phyloP scores from a whole-genome alignment of 2,888 invertebrate genomes.

The Allolobophora icterica region DNA sequence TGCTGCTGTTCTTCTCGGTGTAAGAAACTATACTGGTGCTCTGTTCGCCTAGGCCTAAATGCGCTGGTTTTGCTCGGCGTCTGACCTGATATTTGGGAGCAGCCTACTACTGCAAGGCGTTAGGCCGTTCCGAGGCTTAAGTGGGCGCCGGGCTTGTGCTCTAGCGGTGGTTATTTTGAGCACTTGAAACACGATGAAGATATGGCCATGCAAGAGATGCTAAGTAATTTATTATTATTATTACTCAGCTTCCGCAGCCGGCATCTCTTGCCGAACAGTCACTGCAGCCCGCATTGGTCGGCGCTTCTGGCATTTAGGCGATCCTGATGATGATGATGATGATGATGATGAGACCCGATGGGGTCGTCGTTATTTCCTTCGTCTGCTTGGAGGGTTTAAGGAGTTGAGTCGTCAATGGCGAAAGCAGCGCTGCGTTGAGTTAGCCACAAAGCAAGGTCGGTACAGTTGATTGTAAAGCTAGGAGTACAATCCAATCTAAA shows the following conservation, averaged over 20 bases:
- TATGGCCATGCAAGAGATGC: slow-evolving; percentile 17
- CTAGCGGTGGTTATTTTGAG: neutral
- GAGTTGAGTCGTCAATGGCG: neutral
- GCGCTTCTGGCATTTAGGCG: neutral
- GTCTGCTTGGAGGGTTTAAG: neutral
- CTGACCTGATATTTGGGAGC: neutral
- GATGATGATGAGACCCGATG: neutral
- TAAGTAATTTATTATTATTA: slow-evolving; percentile 1
- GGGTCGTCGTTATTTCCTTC: neutral
- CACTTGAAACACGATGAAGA: slow-evolving; percentile 2
- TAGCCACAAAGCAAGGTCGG: neutral
- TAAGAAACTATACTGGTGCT: neutral
- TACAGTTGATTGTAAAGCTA: neutral
- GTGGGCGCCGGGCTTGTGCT: neutral
- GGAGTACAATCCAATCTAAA: neutral
- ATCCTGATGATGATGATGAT: neutral
- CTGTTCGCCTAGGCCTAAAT: neutral
- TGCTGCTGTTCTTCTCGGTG: neutral
- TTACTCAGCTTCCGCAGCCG: neutral
- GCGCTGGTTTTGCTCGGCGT: neutral
- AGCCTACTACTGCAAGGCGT: neutral
- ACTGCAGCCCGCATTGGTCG: slow-evolving; percentile 10
- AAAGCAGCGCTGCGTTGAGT: neutral
- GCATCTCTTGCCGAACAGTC: neutral
- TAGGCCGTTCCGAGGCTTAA: neutral